A percentile compares a stretch with the other conserved stretches of the same genome.
phyloP scores from a whole-genome alignment of 2,888 invertebrate species.

The Pseudeuparius sepicola region DNA sequence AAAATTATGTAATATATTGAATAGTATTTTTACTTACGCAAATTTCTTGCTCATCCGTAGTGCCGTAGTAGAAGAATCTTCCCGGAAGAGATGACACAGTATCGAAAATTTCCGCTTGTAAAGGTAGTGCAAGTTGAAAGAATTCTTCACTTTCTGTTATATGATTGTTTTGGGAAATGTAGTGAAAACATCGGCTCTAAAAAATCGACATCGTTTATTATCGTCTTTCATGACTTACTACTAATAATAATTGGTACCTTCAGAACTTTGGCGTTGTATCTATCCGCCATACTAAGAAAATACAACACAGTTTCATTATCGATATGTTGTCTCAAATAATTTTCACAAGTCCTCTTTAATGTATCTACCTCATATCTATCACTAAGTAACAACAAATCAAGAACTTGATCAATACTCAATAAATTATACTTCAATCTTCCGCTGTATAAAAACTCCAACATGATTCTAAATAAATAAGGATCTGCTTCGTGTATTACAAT shows the following conservation, averaged over 20 bases:
- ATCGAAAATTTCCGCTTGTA: constrained; percentile 49
- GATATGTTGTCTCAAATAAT: constrained; percentile 47
- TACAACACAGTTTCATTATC: constrained; percentile 55
- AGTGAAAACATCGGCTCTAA: constrained; percentile 44
- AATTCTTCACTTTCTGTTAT: constrained; percentile 46
- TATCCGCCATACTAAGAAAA: constrained; percentile 55
- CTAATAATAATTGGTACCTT: constrained; percentile 39
- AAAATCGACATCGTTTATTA: constrained; percentile 20
- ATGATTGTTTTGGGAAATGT: constrained; percentile 44
- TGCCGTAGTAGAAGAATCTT: too few species aligned
- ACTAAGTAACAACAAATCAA: constrained; percentile 53
- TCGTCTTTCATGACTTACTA: not conserved
- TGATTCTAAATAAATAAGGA: constrained; percentile 49
- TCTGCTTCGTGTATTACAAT: constrained; percentile 57
- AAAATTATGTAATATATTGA: too few species aligned
- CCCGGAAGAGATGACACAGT: too few species aligned
- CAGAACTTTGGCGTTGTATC: constrained; percentile 49
- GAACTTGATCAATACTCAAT: constrained; percentile 45
- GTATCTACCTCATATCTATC: constrained; percentile 54
- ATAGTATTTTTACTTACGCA: too few species aligned
- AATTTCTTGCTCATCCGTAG: too few species aligned
- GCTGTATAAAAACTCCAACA: constrained; percentile 54
- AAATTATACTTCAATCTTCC: constrained; percentile 45
- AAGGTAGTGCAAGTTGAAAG: constrained; percentile 45
- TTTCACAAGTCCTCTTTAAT: constrained; percentile 53